Base-by-base conservation (phyloP, 2,888 invertebrate species). In the Trachelus tabidus region DNA sequence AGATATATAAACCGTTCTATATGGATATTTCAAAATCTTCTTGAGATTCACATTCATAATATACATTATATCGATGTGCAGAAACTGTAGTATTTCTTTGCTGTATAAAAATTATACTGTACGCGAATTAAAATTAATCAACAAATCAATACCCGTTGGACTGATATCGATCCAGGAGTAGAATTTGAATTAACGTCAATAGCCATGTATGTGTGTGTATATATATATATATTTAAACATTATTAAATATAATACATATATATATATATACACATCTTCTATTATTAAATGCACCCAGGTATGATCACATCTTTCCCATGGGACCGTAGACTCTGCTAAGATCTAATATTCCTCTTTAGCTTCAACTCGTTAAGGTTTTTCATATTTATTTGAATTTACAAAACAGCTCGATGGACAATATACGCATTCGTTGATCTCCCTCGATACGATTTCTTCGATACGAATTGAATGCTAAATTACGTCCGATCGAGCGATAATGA, bases 251-350 rank as follows among this genome's bases (percentile, higher is more conserved):
- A 37, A 37, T 12, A n/a, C n/a, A 37, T 37, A 6, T 40, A 23
- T 40, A 1, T 40, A 12, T 15, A 15, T 40, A 40, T 40, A 69
- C 71, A 77, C 75, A 76, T 80, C 77, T 79, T 81, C 75, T 78
- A 81, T 81, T 76, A 78, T 77, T 77, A 79, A 76, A 79, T 79
- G 73, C 79, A 79, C 76, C 77, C 77, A 73, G 75, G 76, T 81
- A 76, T 80, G 74, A 80, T 76, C 78, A 76, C 73, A 78, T 68
- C 77, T 71, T 79, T 78, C 69, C 77, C 81, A 80, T 79, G 81
- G 81, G 81, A 81, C 80, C 79, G 30, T 71, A 71, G 33, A 31
- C 71, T 71, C 71, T 71, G 71, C 34, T 31, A 71, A 34, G 34
- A 71, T 23, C 31, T 56, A 56, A 23, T 56, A 56, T 56, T 23